Evolutionary conservation across 2,888 invertebrate species (phyloP).

Genomic region (Sisyra nigra): DNA sequence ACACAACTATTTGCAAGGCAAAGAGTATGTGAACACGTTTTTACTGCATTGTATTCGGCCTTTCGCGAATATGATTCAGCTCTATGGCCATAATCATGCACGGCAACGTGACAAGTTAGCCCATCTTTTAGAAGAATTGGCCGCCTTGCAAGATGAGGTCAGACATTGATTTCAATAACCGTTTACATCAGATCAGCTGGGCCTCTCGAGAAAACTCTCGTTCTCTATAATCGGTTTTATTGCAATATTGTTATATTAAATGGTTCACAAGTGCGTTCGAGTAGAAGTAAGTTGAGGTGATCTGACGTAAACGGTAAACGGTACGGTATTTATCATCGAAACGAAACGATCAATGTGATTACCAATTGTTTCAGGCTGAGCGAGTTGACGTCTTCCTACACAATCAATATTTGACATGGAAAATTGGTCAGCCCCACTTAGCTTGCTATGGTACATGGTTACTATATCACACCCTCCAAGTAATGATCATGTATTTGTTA

Average conservation of each 20-base stretch:
- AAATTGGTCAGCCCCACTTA: slow-evolving; percentile 51
- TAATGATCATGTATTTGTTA: slow-evolving; percentile 87
- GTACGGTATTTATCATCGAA: too few species aligned
- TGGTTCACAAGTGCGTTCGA: too few species aligned
- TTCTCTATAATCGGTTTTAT: too few species aligned
- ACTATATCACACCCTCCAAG: slow-evolving; percentile 77
- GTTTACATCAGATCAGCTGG: too few species aligned
- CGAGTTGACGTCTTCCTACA: slow-evolving; percentile 75
- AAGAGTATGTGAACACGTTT: slow-evolving; percentile 79
- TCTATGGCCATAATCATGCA: slow-evolving; percentile 90
- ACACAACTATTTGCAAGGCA: slow-evolving; percentile 36
- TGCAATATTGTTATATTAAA: too few species aligned
- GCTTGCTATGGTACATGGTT: slow-evolving; percentile 92
- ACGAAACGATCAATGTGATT: too few species aligned
- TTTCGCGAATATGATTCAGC: slow-evolving; percentile 70
- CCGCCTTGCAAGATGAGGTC: slow-evolving; percentile 83
- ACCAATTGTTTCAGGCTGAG: slow-evolving; percentile 53
- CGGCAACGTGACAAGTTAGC: slow-evolving; percentile 89
- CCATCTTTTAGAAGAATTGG: slow-evolving; percentile 78
- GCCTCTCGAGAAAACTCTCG: too few species aligned
- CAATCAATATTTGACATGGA: slow-evolving; percentile 46
- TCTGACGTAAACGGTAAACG: too few species aligned
- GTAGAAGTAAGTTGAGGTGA: too few species aligned
- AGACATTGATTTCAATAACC: neutral
- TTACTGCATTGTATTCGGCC: slow-evolving; percentile 73